Evolutionary conservation across 2,113 vertebrate species (phyloP).

Genomic region (Podarcis raffonei): DNA sequence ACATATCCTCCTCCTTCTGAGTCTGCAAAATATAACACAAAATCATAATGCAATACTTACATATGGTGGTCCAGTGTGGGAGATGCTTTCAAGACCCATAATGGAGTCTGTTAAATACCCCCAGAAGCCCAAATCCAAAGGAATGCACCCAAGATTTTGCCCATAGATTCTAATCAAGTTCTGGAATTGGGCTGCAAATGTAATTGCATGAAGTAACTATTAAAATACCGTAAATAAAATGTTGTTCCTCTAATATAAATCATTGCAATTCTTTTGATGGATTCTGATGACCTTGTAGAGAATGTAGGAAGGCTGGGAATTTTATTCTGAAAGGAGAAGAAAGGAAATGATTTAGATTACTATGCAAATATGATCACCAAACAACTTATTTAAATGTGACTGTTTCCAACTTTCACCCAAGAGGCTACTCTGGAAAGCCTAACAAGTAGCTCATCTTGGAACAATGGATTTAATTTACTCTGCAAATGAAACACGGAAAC

Average conservation of each 20-base stretch:
- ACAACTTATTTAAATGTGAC: slow-evolving; percentile 48
- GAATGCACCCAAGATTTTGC: not conserved
- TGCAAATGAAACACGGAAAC: slow-evolving; percentile 44
- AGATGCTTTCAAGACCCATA: not conserved
- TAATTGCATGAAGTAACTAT: not conserved
- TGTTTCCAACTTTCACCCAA: slow-evolving; percentile 30
- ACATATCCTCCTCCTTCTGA: no score
- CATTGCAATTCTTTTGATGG: not conserved
- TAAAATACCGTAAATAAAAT: not conserved
- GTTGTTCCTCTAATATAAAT: not conserved
- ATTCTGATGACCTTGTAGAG: not conserved
- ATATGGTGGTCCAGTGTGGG: not conserved
- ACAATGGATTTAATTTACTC: slow-evolving; percentile 54
- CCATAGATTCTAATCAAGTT: not conserved
- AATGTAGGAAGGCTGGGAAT: not conserved
- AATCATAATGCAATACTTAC: no score
- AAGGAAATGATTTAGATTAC: slow-evolving; percentile 4
- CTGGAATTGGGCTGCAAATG: not conserved
- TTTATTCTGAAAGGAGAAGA: not conserved
- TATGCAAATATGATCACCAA: slow-evolving; percentile 30
- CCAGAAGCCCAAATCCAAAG: not conserved
- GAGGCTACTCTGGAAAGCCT: slow-evolving; percentile 38
- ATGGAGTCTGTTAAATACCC: not conserved
- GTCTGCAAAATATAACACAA: no score
- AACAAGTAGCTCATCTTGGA: slow-evolving; percentile 42